Percentiles rank a stretch among this genome's conserved stretches.
Evolutionary conservation across 1,140 invertebrate genomes (phyloP).

Genomic region (Lysiphlebus fabarum): DNA sequence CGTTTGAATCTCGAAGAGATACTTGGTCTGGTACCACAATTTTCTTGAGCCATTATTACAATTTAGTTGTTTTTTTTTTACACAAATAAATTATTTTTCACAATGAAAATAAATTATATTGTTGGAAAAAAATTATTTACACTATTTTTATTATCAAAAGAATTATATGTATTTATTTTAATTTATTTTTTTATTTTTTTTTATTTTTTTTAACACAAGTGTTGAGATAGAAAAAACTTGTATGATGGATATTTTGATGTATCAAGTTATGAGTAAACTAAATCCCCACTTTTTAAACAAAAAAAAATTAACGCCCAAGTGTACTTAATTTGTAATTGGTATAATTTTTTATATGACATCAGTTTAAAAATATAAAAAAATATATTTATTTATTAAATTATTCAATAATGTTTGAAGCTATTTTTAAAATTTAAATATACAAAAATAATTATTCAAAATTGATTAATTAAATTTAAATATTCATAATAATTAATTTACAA

Average conservation of each 20-base stretch:
- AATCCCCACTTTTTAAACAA: slow-evolving; percentile 31
- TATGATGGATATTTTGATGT: background rate
- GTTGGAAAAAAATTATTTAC: background rate
- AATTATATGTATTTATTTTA: too few relatives aligned
- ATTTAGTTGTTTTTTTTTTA: slow-evolving; percentile 2
- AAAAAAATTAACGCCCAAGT: slow-evolving; percentile 27
- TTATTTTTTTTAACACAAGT: slow-evolving; percentile 3
- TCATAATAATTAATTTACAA: too few relatives aligned
- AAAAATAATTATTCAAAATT: too few relatives aligned
- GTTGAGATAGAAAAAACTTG: background rate
- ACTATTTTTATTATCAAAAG: too few relatives aligned
- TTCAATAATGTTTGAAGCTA: too few relatives aligned
- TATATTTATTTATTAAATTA: too few relatives aligned
- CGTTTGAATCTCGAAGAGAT: slow-evolving; percentile 24
- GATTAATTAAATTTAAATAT: too few relatives aligned
- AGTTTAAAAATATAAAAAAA: slow-evolving; percentile 15
- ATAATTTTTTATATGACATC: slow-evolving; percentile 39
- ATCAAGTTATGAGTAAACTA: slow-evolving; percentile 26
- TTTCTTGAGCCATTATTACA: slow-evolving; percentile 29
- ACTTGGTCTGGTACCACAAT: background rate
- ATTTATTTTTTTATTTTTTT: too few relatives aligned
- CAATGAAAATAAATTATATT: slow-evolving; percentile 4
- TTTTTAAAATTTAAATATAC: too few relatives aligned
- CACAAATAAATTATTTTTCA: background rate
- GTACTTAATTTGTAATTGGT: slow-evolving; percentile 42